Conservation (phyloP, 2,113 vertebrate genomes). For the Macaca mulatta region DNA sequence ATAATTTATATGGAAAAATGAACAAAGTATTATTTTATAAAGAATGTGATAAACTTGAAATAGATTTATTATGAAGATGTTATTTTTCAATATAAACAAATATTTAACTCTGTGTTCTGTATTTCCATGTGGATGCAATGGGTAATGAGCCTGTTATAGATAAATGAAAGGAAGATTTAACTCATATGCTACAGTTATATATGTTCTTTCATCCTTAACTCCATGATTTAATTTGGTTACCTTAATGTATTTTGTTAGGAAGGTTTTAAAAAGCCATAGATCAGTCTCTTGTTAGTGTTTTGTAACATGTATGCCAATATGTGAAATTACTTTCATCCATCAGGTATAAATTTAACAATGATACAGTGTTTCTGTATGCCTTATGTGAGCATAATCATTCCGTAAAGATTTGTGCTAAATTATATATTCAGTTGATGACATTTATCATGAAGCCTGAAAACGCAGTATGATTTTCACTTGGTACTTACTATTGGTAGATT, state of each 20-base stretch:
- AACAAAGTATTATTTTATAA: conserved; percentile 39
- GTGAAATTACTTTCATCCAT: conserved; percentile 45
- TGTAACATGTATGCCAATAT: conserved; percentile 16
- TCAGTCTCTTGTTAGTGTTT: background rate
- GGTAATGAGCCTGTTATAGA: background rate
- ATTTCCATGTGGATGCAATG: background rate
- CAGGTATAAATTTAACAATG: conserved; percentile 51
- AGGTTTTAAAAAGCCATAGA: conserved; percentile 7
- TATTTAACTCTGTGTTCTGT: conserved; percentile 34
- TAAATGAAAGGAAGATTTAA: conserved; percentile 53
- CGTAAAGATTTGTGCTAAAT: conserved; percentile 31
- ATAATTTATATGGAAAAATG: background rate
- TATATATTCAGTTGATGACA: conserved; percentile 15
- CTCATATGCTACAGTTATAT: background rate
- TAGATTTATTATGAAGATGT: conserved; percentile 30
- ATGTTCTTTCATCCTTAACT: conserved; percentile 22
- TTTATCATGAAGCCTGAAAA: conserved; percentile 39
- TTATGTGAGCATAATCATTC: conserved; percentile 2
- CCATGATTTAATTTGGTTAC: conserved; percentile 21
- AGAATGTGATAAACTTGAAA: conserved; percentile 37
- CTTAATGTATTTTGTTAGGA: conserved; percentile 42
- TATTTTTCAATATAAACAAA: conserved; percentile 23
- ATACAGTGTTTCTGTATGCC: background rate
- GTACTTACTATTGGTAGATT: background rate
- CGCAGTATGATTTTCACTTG: conserved; percentile 38